A percentile compares a stretch with the other conserved stretches of the same genome.
phyloP scores from a whole-genome alignment of 2,113 vertebrate genomes.

The Nipponia nippon region DNA sequence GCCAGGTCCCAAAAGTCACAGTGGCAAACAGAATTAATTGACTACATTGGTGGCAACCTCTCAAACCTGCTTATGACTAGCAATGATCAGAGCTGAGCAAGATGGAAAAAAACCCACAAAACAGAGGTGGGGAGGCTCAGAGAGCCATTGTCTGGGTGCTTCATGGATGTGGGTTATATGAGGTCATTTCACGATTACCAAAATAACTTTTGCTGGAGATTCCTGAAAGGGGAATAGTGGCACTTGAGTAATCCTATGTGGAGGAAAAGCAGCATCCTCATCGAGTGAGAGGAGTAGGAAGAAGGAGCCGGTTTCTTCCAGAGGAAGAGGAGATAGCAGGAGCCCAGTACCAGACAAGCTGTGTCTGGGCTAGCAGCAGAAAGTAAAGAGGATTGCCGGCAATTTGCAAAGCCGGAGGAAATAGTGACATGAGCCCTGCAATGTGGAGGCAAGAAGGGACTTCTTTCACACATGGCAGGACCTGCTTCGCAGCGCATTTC shows the following conservation, averaged over 20 bases:
- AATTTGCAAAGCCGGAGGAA: neutral
- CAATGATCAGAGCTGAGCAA: neutral
- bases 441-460: neutral
- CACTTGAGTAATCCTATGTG: neutral
- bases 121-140: neutral
- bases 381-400: neutral
- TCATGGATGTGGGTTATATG: neutral
- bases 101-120: neutral
- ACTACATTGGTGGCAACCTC: neutral
- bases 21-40: neutral
- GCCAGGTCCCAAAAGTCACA: neutral
- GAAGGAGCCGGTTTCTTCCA: neutral
- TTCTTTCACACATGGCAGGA: neutral
- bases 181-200: neutral
- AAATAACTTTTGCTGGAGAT: neutral
- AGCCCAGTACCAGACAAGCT: neutral
- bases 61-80: neutral
- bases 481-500: neutral
- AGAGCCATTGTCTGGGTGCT: no score
- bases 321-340: neutral
- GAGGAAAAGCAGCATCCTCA: neutral
- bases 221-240: neutral
- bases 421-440: neutral
- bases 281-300: neutral
- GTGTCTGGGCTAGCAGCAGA: neutral